Evolutionary conservation across 1,140 invertebrate genomes (phyloP).

Genomic region (Bombus pyrosoma): DNA sequence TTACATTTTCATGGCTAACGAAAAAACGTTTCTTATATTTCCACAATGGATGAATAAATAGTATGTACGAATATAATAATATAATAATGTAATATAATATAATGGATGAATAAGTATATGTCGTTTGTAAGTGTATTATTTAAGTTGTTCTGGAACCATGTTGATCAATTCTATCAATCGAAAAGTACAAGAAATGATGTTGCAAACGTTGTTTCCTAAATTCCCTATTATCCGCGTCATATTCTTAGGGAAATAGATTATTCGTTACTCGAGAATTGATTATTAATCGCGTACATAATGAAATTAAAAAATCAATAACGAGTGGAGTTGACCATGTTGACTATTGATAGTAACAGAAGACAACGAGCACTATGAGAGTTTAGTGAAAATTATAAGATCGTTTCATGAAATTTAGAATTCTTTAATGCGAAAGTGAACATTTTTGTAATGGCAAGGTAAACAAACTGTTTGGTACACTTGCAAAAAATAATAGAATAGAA

Average conservation of each 20-base stretch:
- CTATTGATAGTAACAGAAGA: neutral
- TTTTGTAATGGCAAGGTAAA: too few species aligned
- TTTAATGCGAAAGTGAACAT: neutral
- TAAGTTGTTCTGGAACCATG: too few species aligned
- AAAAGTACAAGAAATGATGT: too few species aligned
- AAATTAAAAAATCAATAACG: neutral
- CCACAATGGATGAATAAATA: too few species aligned
- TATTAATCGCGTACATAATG: neutral
- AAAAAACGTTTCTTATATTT: too few species aligned
- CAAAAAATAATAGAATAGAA: neutral
- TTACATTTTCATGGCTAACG: too few species aligned
- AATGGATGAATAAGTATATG: too few species aligned
- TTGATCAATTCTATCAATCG: too few species aligned
- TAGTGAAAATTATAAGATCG: neutral
- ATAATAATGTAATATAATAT: too few species aligned
- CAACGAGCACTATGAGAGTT: neutral
- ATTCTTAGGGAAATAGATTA: neutral
- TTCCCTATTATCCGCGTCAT: neutral
- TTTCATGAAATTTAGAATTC: neutral
- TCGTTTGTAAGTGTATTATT: too few species aligned
- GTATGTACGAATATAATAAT: too few species aligned
- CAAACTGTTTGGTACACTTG: neutral
- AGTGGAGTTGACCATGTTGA: neutral
- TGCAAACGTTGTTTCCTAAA: neutral
- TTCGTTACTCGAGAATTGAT: neutral